Evolutionary conservation across 2,797 vertebrate genomes (phyloP).

Genomic region (Euphonia xanthogaster): DNA sequence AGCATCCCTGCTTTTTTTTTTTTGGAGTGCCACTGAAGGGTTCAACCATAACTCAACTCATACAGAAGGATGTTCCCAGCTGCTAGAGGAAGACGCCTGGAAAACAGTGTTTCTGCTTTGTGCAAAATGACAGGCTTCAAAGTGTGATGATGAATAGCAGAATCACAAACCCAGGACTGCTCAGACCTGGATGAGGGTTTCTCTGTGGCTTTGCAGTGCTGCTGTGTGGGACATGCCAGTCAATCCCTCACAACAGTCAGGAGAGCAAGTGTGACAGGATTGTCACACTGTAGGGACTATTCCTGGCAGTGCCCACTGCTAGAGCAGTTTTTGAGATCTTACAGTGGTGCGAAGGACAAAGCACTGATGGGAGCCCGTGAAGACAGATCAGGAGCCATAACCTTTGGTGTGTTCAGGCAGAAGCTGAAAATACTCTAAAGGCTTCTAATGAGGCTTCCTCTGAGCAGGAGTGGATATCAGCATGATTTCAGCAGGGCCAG

Average conservation of each 20-base stretch:
- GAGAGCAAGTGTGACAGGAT: not conserved
- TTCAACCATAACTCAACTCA: not conserved
- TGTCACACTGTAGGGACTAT: not conserved
- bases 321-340: not conserved
- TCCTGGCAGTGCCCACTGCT: not conserved
- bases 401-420: not conserved
- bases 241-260: not conserved
- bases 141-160: not conserved
- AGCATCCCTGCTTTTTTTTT: not conserved
- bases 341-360: not conserved
- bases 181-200: fast-evolving
- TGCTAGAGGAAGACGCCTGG: not conserved
- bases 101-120: not conserved
- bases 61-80: not conserved
- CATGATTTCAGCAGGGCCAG: not conserved
- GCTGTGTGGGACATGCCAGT: not conserved
- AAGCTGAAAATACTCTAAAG: not conserved
- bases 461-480: not conserved
- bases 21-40: not conserved
- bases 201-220: not conserved
- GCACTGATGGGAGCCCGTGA: not conserved
- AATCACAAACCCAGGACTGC: not conserved
- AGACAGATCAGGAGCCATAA: not conserved
- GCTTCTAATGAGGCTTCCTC: not conserved
- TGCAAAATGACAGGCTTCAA: not conserved